Evolutionary conservation across 2,888 invertebrate genomes (phyloP), one percentile per base, ranked within the genome.

Genomic region (Argyresthia albistria): DNA sequence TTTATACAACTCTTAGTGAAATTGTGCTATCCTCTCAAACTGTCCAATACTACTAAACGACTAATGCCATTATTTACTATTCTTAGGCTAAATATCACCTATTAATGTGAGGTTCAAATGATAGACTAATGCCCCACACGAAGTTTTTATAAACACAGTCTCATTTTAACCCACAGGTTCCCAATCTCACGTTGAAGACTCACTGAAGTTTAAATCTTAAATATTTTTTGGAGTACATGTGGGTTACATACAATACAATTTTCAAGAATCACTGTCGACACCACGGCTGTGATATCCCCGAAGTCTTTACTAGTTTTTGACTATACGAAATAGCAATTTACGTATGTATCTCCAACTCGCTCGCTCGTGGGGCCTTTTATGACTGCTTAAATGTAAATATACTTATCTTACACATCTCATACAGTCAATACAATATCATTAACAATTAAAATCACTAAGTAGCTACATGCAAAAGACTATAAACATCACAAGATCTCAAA

Each of bases 21-120:
- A 79, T 84, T 84, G 86, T 83, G 86, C 82, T 82, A 78, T 76
- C 68, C 66, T 66, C 66, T 69, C 73, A 71, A 70, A 74, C 70
- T 78, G 66, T 64, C 67, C 72, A 63, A 63, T 63, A 63, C 25
- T 25, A 25, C 25, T 25, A 25, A n/a, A 25, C 63, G 60, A 67
- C 70, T 67, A 71, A 63, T 66, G 58, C 69, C 72, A 62, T 69
- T 70, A 67, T 65, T 71, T 72, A 70, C 67, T 69, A 73, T 66
- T 58, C 70, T 74, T 78, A 77, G 59, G 66, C 64, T 65, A 73
- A 68, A 76, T 83, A 81, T 82, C 78, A 78, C 76, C 86, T 84
- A 86, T 50, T 12, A 25, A 43, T 35, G 75, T 84, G 83, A 86
- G 84, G 86, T 83, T 78, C 78, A 80, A 82, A 82, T 76, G 68